Base-by-base conservation (phyloP, 2,113 vertebrate species). In the Lophochroa leadbeateri region DNA sequence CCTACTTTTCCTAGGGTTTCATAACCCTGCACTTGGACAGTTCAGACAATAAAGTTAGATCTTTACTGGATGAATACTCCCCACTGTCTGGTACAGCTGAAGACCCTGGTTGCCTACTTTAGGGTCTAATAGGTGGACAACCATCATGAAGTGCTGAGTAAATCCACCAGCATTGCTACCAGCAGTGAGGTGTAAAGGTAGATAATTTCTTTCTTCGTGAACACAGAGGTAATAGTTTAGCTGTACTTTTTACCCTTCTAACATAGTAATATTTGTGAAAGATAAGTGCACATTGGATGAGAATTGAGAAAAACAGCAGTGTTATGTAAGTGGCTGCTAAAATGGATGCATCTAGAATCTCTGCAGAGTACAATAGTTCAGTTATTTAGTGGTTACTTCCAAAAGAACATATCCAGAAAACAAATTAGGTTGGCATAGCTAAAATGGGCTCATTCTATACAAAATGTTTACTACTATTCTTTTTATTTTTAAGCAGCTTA, bases 361-460 rank as follows among this genome's bases (percentile, higher is more conserved):
- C 71, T 72, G 58, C 63, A 92, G 71, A 86, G 52, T 61, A 50
- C 39, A 72, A 57, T 60, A 92, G 79, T 71, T 90, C 55, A 71
- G 65, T 75, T 87, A 57, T 69, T 95, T 84, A 94, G n/a, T 72
- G 39, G 44, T 86, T 90, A 67, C 72, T 94, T 94, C 47, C 44
- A 43, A 81, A 78, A 86, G 53, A 75, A 31, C 14, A 55, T 33
- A 70, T 57, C 85, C 46, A 70, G 65, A 88, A 88, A 68, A 3
- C 11, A 78, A 64, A 88, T 81, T 92, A 82, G 47, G 50, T 39
- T 82, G 61, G 82, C 83, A 41, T 49, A 79, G 61, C 44, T 95
- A 83, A 93, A 94, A 78, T 29, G 13, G 31, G 55, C n/a, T 84
- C 27, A 57, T 90, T 95, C 94, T 82, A 61, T 71, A 41, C 35